Evolutionary conservation across 2,113 vertebrate genomes (phyloP).

Genomic region (Calyptomena viridis): DNA sequence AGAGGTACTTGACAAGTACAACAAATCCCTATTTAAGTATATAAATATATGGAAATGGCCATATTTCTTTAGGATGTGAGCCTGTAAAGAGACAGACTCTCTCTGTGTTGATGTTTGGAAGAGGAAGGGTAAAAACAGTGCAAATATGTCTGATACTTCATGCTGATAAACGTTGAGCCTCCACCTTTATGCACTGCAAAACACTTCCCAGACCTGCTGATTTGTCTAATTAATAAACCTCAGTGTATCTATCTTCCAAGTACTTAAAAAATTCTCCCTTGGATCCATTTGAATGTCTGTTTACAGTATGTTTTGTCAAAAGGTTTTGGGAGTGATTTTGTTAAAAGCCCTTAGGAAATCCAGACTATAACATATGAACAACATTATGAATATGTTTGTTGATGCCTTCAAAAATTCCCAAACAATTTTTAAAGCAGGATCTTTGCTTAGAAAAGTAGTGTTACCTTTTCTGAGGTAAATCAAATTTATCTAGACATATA

Average conservation of each 20-base stretch:
- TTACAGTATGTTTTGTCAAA: background rate
- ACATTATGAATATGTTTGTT: background rate
- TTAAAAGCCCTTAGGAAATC: background rate
- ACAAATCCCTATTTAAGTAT: background rate
- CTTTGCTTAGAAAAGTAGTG: background rate
- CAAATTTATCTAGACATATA: background rate
- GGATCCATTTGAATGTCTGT: background rate
- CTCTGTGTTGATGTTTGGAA: background rate
- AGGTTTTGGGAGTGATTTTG: background rate
- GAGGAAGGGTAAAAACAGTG: background rate
- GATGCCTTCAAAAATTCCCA: accelerated
- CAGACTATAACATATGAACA: background rate
- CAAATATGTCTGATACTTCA: background rate
- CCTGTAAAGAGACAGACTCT: background rate
- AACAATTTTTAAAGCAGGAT: background rate
- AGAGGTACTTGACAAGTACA: background rate
- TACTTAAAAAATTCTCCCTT: background rate
- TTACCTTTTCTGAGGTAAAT: background rate
- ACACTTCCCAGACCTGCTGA: background rate
- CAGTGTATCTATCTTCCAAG: background rate
- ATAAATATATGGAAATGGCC: background rate
- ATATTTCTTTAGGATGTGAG: background rate
- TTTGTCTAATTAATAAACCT: background rate
- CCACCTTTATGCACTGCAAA: background rate
- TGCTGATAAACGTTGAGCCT: background rate